Percentiles rank a stretch among this genome's conserved stretches.
Conservation (phyloP, 2,113 vertebrate genomes). For the Tinamus guttatus region DNA sequence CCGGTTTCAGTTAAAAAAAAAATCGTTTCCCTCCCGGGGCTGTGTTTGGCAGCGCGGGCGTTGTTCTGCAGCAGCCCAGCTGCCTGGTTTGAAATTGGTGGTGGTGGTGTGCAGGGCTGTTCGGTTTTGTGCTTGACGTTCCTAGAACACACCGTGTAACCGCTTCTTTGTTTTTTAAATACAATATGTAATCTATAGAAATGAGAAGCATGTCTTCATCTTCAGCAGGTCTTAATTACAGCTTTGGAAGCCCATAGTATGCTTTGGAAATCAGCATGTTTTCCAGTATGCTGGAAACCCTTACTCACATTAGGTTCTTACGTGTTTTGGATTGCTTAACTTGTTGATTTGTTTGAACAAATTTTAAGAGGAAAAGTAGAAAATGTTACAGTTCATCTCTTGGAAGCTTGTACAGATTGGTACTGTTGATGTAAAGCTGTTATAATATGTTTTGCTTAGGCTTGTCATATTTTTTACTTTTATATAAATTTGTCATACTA, state of each 20-base stretch:
- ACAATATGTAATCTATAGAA: neutral
- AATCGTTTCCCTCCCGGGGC: neutral
- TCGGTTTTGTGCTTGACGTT: neutral
- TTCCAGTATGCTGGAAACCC: constrained; percentile 9
- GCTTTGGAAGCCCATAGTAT: neutral
- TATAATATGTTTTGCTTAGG: accelerated
- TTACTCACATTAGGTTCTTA: neutral
- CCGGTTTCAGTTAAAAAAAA: neutral
- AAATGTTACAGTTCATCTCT: neutral
- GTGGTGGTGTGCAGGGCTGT: neutral
- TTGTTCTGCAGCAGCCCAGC: neutral
- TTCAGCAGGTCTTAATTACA: constrained; percentile 9
- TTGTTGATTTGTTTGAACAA: neutral
- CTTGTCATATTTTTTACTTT: neutral
- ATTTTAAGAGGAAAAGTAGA: neutral
- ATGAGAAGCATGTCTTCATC: neutral
- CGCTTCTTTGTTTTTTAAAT: neutral
- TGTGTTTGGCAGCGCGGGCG: accelerated
- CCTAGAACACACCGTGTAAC: neutral
- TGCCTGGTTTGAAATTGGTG: neutral
- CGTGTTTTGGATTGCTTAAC: constrained; percentile 11
- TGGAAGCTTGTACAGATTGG: neutral
- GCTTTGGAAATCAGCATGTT: neutral
- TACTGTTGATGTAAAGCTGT: neutral
- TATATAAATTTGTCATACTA: neutral